phyloP scores from a whole-genome alignment of 2,888 invertebrate genomes.

The Patella ulyssiponensis region DNA sequence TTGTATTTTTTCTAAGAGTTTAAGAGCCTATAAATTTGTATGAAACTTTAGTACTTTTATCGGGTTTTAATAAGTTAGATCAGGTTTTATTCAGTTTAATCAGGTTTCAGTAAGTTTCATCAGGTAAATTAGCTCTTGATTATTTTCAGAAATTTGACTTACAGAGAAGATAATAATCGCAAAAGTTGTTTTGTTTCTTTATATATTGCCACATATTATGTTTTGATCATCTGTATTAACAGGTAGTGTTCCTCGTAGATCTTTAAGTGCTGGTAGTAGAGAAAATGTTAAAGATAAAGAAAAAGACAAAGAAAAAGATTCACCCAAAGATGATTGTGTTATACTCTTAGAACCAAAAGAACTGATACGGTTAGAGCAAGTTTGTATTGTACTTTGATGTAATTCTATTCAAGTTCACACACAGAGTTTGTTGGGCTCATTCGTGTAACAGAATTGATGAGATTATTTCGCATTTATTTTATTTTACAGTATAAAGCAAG shows the following conservation, averaged over 20 bases:
- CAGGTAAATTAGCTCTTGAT: too few relatives aligned
- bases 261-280: slow-evolving; percentile 55
- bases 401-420: too few relatives aligned
- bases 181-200: neutral
- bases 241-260: slow-evolving; percentile 57
- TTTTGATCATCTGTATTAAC: slow-evolving; percentile 17
- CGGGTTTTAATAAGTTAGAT: too few relatives aligned
- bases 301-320: slow-evolving; percentile 47
- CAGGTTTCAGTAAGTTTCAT: too few relatives aligned
- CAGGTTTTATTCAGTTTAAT: too few relatives aligned
- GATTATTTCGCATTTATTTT: neutral
- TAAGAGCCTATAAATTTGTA: too few relatives aligned
- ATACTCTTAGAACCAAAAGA: slow-evolving; percentile 61
- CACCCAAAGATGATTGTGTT: slow-evolving; percentile 52
- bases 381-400: neutral
- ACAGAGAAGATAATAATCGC: too few relatives aligned
- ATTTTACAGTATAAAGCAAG: slow-evolving; percentile 50
- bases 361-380: slow-evolving; percentile 52
- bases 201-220: neutral
- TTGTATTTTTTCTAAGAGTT: too few relatives aligned
- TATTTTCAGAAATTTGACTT: too few relatives aligned
- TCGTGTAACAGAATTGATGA: too few relatives aligned
- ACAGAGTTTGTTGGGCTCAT: too few relatives aligned
- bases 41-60: too few relatives aligned
- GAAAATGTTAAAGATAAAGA: slow-evolving; percentile 49